These are phyloP conservation scores for Pharmacophagus antenor DNA, from an alignment of 2,888 invertebrate genomes.

Conservation along the genomic window DNA sequence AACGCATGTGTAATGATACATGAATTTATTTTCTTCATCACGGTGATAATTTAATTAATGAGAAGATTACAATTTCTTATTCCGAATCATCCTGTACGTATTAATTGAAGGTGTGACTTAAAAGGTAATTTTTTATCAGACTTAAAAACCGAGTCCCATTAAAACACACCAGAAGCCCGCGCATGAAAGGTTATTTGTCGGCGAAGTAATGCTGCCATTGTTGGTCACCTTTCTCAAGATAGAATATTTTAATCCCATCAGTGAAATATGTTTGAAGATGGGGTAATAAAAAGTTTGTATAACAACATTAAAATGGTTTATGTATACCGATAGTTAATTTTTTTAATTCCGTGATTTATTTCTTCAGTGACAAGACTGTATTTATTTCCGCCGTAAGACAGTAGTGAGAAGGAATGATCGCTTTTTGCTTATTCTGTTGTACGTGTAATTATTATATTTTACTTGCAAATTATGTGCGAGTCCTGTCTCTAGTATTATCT, in stretches of 20 bases:
- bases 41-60: not conserved
- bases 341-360: constrained; percentile 15
- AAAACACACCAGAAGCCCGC: constrained; percentile 54
- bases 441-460: too few relatives aligned
- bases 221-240: constrained; percentile 26
- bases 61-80: not conserved
- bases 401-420: too few relatives aligned
- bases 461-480: too few relatives aligned
- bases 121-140: constrained; percentile 41
- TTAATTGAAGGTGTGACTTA: constrained; percentile 33
- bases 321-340: constrained; percentile 15
- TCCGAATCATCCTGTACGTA: constrained; percentile 38
- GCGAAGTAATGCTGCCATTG: constrained; percentile 41
- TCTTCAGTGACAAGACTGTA: not conserved
- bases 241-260: constrained; percentile 31
- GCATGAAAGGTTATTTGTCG: constrained; percentile 63
- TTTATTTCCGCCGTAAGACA: not conserved
- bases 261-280: constrained; percentile 21
- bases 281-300: constrained; percentile 16
- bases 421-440: too few relatives aligned
- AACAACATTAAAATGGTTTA: constrained; percentile 21
- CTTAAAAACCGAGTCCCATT: constrained; percentile 48
- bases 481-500: too few relatives aligned
- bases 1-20: too few relatives aligned
- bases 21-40: too few relatives aligned